phyloP scores from a whole-genome alignment of 2,888 invertebrate genomes.

The Drosophila ezoana region DNA sequence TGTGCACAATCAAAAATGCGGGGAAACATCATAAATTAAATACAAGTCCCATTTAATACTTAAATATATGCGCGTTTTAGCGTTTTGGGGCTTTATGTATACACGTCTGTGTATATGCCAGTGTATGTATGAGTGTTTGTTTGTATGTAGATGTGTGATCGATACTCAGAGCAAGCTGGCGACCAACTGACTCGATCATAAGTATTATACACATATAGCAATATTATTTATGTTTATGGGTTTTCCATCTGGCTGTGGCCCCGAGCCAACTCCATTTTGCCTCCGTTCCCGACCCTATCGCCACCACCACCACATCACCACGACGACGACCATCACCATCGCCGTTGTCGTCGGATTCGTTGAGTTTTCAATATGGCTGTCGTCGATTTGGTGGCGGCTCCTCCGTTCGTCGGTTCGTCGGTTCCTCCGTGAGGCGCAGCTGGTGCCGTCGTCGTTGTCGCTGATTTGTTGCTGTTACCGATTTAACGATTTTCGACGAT shows the following conservation, averaged over 20 bases:
- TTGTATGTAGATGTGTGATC: slow-evolving; percentile 13
- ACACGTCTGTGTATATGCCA: neutral
- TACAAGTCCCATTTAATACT: slow-evolving; percentile 40
- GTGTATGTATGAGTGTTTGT: neutral
- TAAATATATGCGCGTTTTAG: slow-evolving; percentile 50
- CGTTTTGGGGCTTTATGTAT: slow-evolving; percentile 3
- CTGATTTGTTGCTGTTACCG: slow-evolving; percentile 24
- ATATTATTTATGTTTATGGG: slow-evolving; percentile 78
- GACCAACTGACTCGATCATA: slow-evolving; percentile 17
- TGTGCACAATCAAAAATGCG: slow-evolving; percentile 54
- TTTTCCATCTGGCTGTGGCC: slow-evolving; percentile 60
- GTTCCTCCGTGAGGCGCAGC: slow-evolving; percentile 43
- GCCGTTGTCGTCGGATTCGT: slow-evolving; percentile 3
- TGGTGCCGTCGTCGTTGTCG: slow-evolving; percentile 55
- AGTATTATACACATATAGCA: slow-evolving; percentile 68
- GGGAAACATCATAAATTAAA: slow-evolving; percentile 73
- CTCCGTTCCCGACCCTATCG: slow-evolving; percentile 36
- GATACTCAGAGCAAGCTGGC: slow-evolving; percentile 2
- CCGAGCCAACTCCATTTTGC: slow-evolving; percentile 73
- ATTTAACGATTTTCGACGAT: slow-evolving; percentile 56
- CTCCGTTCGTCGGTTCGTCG: slow-evolving; percentile 9
- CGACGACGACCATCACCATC: neutral
- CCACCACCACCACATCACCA: slow-evolving; percentile 2
- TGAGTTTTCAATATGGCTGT: slow-evolving; percentile 73
- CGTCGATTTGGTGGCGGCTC: slow-evolving; percentile 59